Base-by-base conservation (phyloP, 2,888 invertebrate genomes). In the Lasioglossum zephyrum region DNA sequence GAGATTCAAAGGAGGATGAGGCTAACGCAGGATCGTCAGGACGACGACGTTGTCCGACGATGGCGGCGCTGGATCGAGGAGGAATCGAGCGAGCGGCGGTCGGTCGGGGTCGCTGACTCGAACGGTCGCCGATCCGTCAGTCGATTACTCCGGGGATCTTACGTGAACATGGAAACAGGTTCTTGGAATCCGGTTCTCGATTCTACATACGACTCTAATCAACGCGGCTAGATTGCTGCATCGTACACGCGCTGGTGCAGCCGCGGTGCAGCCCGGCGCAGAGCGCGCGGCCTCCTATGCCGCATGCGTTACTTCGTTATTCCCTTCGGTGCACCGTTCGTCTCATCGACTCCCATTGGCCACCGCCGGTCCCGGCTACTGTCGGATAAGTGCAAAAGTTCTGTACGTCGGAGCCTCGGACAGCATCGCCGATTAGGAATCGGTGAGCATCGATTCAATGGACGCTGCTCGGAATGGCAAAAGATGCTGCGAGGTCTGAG, bases 131-230 rank as follows among this genome's bases (percentile, higher is more conserved):
- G 95, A 95, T 95, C 95, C 95, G 95, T 95, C 95, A 95, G 95
- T 95, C 95, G 95, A 95, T 95, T 95, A 95, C 94, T 95, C 94
- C 93, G 93, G 94, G 94, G 94, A 95, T 95, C 95, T 95, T 95
- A 95, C 95, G 95, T 95, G 95, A 95, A 95, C 95, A 94, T 95
- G 95, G 95, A 95, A 95, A 95, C 95, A 95, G 95, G 95, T 95
- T 95, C 95, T 95, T 93, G 95, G 95, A 95, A 95, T 95, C 95
- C 95, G 95, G 95, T 95, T 95, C 94, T 95, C 93, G 94, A 95
- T 95, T 95, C 95, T 95, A 95, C 95, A 95, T 95, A 95, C 94
- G 94, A 94, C 95, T 95, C 95, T 95, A 95, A 95, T 95, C 95
- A 95, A 95, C 95, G 94, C 94, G 93, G 94, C 93, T 94, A 95